Percentiles rank a stretch among this genome's conserved stretches.
Evolutionary conservation across 2,113 vertebrate species (phyloP).

Genomic region (Agelaius phoeniceus): DNA sequence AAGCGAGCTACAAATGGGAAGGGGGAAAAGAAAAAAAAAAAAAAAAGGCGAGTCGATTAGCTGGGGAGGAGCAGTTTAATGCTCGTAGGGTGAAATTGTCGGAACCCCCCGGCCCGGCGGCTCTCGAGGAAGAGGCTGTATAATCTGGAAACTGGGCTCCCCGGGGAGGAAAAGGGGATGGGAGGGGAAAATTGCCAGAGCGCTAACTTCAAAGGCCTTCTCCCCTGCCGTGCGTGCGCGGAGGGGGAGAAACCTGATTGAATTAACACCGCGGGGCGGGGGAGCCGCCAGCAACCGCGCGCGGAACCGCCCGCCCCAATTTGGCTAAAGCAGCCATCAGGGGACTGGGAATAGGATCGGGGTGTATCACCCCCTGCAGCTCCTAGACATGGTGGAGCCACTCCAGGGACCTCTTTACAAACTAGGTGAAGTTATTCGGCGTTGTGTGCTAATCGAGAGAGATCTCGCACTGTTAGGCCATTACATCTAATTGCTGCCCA

Average conservation of each 20-base stretch:
- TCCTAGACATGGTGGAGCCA: constrained; percentile 70
- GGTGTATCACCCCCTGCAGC: background rate
- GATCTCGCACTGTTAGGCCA: constrained; percentile 49
- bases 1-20: background rate
- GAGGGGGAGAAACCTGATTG: background rate
- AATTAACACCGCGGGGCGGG: background rate
- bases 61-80: background rate
- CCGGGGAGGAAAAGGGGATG: background rate
- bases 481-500: constrained; percentile 71
- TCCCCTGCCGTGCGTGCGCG: background rate
- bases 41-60: background rate
- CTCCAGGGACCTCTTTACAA: constrained; percentile 11
- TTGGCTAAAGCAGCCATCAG: background rate
- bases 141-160: background rate
- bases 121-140: background rate
- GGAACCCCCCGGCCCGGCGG: background rate
- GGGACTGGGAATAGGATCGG: background rate
- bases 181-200: background rate
- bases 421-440: constrained; percentile 10
- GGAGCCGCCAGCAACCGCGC: background rate
- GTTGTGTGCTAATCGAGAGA: constrained; percentile 51
- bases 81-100: background rate
- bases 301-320: background rate
- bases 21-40: accelerated
- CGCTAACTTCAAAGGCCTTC: constrained; percentile 30